phyloP scores from a whole-genome alignment of 2,888 invertebrate genomes.

The Petrophora chlorosata region DNA sequence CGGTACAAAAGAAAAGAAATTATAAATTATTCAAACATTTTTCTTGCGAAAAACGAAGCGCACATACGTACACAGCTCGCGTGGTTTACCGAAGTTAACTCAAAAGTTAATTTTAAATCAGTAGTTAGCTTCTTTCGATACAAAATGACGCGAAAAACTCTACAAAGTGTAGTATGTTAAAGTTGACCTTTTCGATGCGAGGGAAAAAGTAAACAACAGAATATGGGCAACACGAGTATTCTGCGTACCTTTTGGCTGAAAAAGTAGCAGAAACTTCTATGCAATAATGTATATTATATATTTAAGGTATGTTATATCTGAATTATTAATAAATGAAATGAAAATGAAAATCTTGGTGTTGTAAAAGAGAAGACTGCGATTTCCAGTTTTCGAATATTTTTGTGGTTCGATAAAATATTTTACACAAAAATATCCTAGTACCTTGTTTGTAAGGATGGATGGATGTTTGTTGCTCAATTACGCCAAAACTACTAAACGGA shows the following conservation, averaged over 20 bases:
- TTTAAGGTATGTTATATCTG: too few species aligned
- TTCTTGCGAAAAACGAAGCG: conserved; percentile 69
- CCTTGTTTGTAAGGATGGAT: too few species aligned
- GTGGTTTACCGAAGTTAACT: conserved; percentile 64
- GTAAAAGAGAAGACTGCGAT: too few species aligned
- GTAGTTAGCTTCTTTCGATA: conserved; percentile 42
- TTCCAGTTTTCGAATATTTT: too few species aligned
- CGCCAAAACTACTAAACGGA: too few species aligned
- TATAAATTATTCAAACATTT: conserved; percentile 70
- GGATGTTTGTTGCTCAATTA: too few species aligned
- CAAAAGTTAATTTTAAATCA: conserved; percentile 29
- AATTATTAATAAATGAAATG: too few species aligned
- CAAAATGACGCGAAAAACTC: conserved; percentile 38
- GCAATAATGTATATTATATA: too few species aligned
- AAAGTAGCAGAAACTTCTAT: conserved; percentile 5
- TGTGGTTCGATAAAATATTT: too few species aligned
- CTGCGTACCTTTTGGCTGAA: conserved; percentile 23
- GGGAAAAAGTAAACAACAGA: conserved; percentile 25
- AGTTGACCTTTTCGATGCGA: conserved; percentile 39
- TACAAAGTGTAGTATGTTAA: conserved; percentile 41
- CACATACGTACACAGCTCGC: conserved; percentile 62
- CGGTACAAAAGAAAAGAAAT: conserved; percentile 45
- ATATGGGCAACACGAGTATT: conserved; percentile 11
- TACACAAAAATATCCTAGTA: too few species aligned
- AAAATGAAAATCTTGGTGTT: too few species aligned